Base-by-base conservation (phyloP, 2,113 vertebrate species). In the Peromyscus polionotus region DNA sequence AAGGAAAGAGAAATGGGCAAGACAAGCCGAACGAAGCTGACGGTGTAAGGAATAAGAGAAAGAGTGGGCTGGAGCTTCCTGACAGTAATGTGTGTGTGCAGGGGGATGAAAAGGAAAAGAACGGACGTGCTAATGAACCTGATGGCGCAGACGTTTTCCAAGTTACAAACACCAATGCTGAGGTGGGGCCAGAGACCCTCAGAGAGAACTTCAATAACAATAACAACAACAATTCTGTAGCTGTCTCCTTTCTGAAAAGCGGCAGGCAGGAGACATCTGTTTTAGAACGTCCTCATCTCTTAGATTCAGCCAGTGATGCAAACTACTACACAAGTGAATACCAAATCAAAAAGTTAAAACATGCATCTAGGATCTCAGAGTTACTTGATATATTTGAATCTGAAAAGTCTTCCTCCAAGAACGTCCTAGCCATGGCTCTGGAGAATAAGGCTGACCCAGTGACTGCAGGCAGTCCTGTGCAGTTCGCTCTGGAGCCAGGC, bases 151-250 rank as follows among this genome's bases (percentile, higher is more conserved):
- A 98, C 93, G 76, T 96, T 97, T 87, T 98, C 96, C 99, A 97
- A 91, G 97, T 98, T 97, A 97, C 98, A 67, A 98, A 98, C 93
- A 97, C 98, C 86, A 98, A 98, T 77, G 98, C 97, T 57, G 97
- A 98, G 57, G 86, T 72, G 54, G 61, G 97, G 81, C 97, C 95
- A 93, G 98, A 95, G 81, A 97, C 95, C 95, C 67, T 76, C 61
- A 97, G 96, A 93, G 97, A 98, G 72, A 98, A 92, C 83, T 96
- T 98, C 54, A 99, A 98, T 97, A 98, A 96, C 97, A 99, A 99
- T 96, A 99, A 99, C 81, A 99, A 99, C 36, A 99, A 99, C 88
- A 98, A 98, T 94, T 79, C 98, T 26, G 22, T 96, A 61, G 88
- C 90, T 90, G 95, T 91, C 65, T 94, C 91, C 9, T 83, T 96